Percentiles rank a stretch among this genome's conserved stretches.
These are phyloP conservation scores for Pyrocephalus nanus DNA, from an alignment of 2,797 vertebrate species.

Conservation along the genomic window DNA sequence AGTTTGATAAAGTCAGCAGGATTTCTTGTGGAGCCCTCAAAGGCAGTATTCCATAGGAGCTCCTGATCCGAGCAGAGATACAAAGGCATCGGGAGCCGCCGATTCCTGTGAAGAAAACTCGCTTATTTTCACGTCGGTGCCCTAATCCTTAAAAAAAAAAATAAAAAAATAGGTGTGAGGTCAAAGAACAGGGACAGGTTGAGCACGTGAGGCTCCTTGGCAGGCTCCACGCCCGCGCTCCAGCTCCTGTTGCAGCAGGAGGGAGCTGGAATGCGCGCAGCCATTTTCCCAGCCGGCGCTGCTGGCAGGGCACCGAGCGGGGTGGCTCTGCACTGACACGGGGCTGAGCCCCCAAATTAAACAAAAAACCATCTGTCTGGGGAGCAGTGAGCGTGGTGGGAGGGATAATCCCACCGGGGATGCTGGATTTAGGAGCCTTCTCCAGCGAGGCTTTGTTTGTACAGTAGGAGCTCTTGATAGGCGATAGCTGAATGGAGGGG, in stretches of 20 bases:
- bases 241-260: neutral
- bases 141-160: neutral
- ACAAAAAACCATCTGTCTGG: neutral
- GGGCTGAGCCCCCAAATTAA: neutral
- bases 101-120: neutral
- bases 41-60: neutral
- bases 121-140: neutral
- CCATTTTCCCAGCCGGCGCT: constrained; percentile 49
- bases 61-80: neutral
- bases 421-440: neutral
- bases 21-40: neutral
- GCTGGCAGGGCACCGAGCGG: constrained; percentile 6
- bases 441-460: neutral
- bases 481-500: neutral
- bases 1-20: neutral
- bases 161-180: constrained; percentile 31
- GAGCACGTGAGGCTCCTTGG: neutral
- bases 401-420: neutral
- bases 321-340: neutral
- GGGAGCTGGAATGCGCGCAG: neutral
- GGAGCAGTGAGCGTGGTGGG: neutral
- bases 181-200: neutral
- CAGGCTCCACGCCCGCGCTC: neutral
- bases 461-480: neutral
- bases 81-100: neutral